Base-by-base conservation (phyloP, 2,113 vertebrate species). In the Colaptes auratus region DNA sequence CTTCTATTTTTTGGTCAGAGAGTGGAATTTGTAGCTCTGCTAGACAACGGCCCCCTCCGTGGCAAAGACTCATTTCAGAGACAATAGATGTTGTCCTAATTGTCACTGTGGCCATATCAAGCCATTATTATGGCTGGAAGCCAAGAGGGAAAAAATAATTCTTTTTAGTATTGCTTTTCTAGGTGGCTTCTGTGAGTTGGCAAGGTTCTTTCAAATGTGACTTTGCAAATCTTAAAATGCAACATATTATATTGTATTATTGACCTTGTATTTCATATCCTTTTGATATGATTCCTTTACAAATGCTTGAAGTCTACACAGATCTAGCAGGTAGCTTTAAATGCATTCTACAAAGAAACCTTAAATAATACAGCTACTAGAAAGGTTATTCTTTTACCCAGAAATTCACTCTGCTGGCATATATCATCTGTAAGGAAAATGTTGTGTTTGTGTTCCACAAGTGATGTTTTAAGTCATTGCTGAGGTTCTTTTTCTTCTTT, bases 241-340 rank as follows among this genome's bases (percentile, higher is more conserved):
- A 92, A 14, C 46, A 30, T 97, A 85, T 88, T 95, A 63, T 92
- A 88, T 92, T 95, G 74, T 95, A 94, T 95, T 96, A 97, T 97
- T 97, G 96, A 95, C 67, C 74, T 96, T 83, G 60, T 87, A 48
- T 94, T 98, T 97, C 36, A 1, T 92, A 90, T 88, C 85, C 39
- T 91, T 97, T 97, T 97, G 96, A 95, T 97, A 96, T 24, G 31
- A 84, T 90, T 95, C 80, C 55, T 95, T 94, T 96, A 75, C 82
- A 83, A 95, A 91, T 87, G 92, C 73, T 96, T 91, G 36, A 96
- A 94, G 85, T 80, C 61, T 82, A 60, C 52, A 56, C 24, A 53
- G 83, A 91, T 96, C 88, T 88, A 92, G 92, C 75, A 77, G 81
- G 58, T 92, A 86, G 53, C 72, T 96, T 97, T 94, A 77, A 95